Conservation (phyloP, 2,113 vertebrate species). For the Bombycilla garrulus region DNA sequence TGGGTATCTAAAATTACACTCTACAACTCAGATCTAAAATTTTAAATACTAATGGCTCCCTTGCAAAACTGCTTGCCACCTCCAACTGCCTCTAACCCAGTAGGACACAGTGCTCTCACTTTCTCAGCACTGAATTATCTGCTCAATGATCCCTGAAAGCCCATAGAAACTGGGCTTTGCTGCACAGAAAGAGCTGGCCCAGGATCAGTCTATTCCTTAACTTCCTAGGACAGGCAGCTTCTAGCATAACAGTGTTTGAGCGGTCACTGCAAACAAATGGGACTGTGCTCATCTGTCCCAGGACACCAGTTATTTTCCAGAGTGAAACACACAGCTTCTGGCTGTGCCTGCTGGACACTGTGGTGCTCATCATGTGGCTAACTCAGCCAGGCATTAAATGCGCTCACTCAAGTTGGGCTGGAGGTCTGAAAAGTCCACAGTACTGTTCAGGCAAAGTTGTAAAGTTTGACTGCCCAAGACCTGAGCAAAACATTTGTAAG, state of each 20-base stretch:
- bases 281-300: background rate
- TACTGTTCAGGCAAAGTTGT: background rate
- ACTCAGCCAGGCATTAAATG: background rate
- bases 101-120: background rate
- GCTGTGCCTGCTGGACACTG: background rate
- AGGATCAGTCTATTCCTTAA: background rate
- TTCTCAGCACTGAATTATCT: background rate
- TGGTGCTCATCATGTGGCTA: background rate
- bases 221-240: background rate
- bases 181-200: background rate
- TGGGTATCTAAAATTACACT: background rate
- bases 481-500: background rate
- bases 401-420: background rate
- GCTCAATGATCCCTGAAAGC: background rate
- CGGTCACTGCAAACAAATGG: background rate
- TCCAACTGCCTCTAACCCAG: background rate
- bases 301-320: background rate
- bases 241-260: background rate
- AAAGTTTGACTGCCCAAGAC: background rate
- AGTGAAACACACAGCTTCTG: background rate
- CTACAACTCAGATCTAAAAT: background rate
- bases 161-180: background rate
- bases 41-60: background rate
- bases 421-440: background rate
- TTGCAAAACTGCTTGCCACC: background rate